Evolutionary conservation across 2,113 vertebrate genomes (phyloP).

Genomic region (Tautogolabrus adspersus): DNA sequence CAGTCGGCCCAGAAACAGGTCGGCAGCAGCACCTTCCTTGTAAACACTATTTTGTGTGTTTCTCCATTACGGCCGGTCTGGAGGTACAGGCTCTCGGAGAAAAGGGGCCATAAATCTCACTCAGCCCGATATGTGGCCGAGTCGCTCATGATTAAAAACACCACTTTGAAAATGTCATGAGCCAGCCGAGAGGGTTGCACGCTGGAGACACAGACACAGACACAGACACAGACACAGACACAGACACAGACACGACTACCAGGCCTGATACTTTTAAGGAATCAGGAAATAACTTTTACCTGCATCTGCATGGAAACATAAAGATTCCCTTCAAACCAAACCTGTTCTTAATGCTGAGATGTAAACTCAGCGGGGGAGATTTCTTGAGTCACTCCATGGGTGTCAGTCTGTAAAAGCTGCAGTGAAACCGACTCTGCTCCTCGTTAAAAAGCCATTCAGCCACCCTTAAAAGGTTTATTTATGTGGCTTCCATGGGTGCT

Average conservation of each 20-base stretch:
- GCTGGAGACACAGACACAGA: background rate
- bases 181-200: conserved; percentile 7
- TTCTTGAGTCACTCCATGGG: background rate
- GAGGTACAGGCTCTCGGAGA: conserved; percentile 43
- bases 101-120: conserved; percentile 68
- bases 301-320: background rate
- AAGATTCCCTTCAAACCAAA: background rate
- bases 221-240: background rate
- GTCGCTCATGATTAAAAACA: conserved; percentile 67
- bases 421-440: background rate
- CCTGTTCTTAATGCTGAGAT: background rate
- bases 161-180: conserved; percentile 45
- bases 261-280: background rate
- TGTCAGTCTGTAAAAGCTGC: conserved; percentile 6
- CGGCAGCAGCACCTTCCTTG: conserved; percentile 53
- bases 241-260: conserved; percentile 1
- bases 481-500: background rate
- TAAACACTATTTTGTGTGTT: conserved; percentile 72
- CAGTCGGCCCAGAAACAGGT: conserved; percentile 35
- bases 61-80: conserved; percentile 52
- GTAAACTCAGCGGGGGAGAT: background rate
- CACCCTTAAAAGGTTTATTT: background rate
- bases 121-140: conserved; percentile 57
- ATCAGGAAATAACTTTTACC: background rate
- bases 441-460: background rate